Evolutionary conservation across 1,140 invertebrate species (phyloP).

Genomic region (Triops longicaudatus): DNA sequence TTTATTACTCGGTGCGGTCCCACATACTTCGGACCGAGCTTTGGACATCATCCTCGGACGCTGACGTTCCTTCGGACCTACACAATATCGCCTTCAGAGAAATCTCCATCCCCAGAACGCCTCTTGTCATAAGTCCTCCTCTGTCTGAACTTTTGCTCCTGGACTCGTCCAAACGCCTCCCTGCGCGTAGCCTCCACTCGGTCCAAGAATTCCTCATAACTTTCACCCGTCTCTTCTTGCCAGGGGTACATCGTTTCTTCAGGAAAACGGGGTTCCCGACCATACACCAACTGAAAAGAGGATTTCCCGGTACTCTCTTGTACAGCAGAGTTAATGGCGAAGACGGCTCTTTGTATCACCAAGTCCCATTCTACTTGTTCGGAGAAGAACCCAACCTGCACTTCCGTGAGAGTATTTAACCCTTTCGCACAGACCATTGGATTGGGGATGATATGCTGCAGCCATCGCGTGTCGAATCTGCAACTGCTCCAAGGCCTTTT

Average conservation of each 20-base stretch:
- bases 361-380: slow-evolving; percentile 36
- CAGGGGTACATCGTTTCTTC: slow-evolving; percentile 19
- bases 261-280: slow-evolving; percentile 34
- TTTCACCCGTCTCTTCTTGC: background rate
- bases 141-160: no score
- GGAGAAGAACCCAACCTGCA: slow-evolving; percentile 26
- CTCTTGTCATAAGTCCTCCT: no score
- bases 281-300: slow-evolving; percentile 42
- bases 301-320: slow-evolving; percentile 39
- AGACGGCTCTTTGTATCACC: slow-evolving; percentile 32
- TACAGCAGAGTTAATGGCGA: slow-evolving; percentile 33
- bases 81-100: no score
- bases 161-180: background rate
- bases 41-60: no score
- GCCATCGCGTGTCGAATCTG: slow-evolving; percentile 24
- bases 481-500: slow-evolving; percentile 1
- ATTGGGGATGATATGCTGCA: slow-evolving; percentile 23
- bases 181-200: background rate
- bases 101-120: no score
- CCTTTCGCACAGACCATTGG: slow-evolving; percentile 31
- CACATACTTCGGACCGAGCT: no score
- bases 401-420: slow-evolving; percentile 29
- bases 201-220: background rate
- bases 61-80: no score
- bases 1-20: no score